Evolutionary conservation across 2,888 invertebrate species (phyloP).

Genomic region (Sycophila texana): DNA sequence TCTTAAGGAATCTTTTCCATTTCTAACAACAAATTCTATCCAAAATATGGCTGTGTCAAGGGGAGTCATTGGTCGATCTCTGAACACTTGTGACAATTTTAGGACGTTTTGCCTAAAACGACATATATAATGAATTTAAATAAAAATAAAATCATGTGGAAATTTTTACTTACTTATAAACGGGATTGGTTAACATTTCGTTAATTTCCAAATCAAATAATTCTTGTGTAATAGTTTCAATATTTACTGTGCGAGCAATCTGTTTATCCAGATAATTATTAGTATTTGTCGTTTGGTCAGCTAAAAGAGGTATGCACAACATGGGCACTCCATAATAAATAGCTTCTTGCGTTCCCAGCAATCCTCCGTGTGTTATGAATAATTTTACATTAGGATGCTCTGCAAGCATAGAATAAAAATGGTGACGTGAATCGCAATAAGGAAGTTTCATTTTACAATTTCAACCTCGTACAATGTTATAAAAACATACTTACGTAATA

Average conservation of each 20-base stretch:
- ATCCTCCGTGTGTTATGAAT: slow-evolving; percentile 72
- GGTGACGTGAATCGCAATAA: neutral
- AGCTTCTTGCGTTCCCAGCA: slow-evolving; percentile 70
- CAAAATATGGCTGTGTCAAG: slow-evolving; percentile 67
- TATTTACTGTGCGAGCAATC: slow-evolving; percentile 63
- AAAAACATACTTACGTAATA: slow-evolving; percentile 64
- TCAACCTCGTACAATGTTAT: neutral
- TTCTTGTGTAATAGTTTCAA: slow-evolving; percentile 61
- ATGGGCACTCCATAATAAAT: slow-evolving; percentile 69
- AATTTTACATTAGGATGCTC: slow-evolving; percentile 69
- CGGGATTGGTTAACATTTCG: slow-evolving; percentile 63
- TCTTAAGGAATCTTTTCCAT: slow-evolving; percentile 64
- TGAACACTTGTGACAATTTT: slow-evolving; percentile 62
- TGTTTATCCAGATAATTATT: slow-evolving; percentile 62
- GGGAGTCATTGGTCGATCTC: slow-evolving; percentile 66
- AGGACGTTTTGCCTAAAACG: slow-evolving; percentile 54
- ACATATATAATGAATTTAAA: neutral
- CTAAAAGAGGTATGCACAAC: slow-evolving; percentile 70
- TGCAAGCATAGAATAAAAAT: slow-evolving; percentile 54
- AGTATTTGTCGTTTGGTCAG: slow-evolving; percentile 69
- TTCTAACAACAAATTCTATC: slow-evolving; percentile 67
- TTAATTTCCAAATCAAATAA: slow-evolving; percentile 64
- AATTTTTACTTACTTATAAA: slow-evolving; percentile 37
- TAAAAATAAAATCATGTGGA: neutral
- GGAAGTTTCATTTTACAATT: neutral